Evolutionary conservation across 1,140 invertebrate species (phyloP), one percentile per base, ranked within the genome.

Genomic region (Diorhabda elongata): DNA sequence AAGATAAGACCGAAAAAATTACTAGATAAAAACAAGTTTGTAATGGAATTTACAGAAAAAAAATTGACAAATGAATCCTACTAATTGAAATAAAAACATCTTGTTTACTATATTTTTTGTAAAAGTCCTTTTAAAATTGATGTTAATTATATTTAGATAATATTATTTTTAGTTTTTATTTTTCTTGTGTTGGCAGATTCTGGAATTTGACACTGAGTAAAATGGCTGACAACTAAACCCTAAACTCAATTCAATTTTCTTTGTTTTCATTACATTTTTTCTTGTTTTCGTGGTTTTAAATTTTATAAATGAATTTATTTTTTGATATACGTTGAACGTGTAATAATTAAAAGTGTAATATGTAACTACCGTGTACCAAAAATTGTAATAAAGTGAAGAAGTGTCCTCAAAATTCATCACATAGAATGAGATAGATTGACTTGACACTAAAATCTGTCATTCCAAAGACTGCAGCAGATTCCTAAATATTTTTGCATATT

Each of bases 151-250:
- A 60, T 26, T 11, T 3, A 60, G 8, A 60, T 11, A 6, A 42
- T 11, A 60, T 9, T 7, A 65, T 58, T 59, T 66, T n/a, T 8
- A 11, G 45, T 8, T 45, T 67, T 71, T 65, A 56, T 64, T 71
- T 75, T 75, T 63, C 52, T 61, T 8, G 71, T 42, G 78, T 79
- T 81, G 79, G 79, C 69, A 79, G 69, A 67, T 72, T 78, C 74
- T 77, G 78, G 79, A 80, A 81, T 81, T 81, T 81, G 79, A 81
- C 79, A 81, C 77, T 81, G 69, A 72, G 71, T 78, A 79, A 80
- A 77, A 81, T 81, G 79, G 79, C 79, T 76, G 79, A 76, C 75
- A 77, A 69, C 60, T 69, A 63, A 69, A 65, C 64, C 75, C 77
- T 80, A 76, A 79, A 79, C 76, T 75, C 72, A 74, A 69, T 72